These are phyloP conservation scores for mouse (Mus musculus) DNA, from an alignment of 2,113 vertebrate species.

Conservation along the genomic window DNA sequence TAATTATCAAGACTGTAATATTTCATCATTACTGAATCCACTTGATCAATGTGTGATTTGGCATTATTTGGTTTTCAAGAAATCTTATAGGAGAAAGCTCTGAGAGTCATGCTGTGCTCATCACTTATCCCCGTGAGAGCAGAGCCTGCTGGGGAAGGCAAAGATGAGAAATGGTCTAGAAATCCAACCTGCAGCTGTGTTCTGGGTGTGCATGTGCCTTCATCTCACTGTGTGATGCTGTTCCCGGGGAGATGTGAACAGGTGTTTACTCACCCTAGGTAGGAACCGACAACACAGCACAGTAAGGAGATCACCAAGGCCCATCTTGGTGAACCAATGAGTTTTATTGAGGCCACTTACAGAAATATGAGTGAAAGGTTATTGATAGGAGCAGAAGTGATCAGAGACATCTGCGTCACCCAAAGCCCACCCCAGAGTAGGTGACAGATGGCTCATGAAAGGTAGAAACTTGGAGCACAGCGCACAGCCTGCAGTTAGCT, in stretches of 20 bases:
- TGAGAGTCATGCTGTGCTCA: background rate
- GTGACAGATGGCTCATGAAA: background rate
- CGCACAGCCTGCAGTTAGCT: background rate
- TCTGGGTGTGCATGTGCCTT: background rate
- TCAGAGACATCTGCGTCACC: background rate
- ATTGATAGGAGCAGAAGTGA: background rate
- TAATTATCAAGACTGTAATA: constrained; percentile 34
- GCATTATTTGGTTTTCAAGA: constrained; percentile 33
- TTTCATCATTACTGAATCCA: background rate
- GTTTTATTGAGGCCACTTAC: background rate
- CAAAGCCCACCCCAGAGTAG: background rate
- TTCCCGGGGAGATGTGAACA: background rate
- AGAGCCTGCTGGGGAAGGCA: constrained; percentile 11
- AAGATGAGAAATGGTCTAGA: constrained; percentile 6
- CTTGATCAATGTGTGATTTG: background rate
- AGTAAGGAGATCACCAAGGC: background rate
- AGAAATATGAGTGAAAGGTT: background rate
- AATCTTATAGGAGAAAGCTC: constrained; percentile 3
- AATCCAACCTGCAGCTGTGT: background rate
- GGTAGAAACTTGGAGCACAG: background rate
- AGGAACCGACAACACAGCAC: background rate
- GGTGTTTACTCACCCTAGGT: background rate
- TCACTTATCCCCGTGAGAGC: background rate
- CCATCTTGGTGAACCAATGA: background rate
- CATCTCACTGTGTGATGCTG: background rate